A percentile compares a stretch with the other conserved stretches of the same genome.
These are phyloP conservation scores for Thymallus thymallus DNA, from an alignment of 2,113 vertebrate species.

Conservation along the genomic window DNA sequence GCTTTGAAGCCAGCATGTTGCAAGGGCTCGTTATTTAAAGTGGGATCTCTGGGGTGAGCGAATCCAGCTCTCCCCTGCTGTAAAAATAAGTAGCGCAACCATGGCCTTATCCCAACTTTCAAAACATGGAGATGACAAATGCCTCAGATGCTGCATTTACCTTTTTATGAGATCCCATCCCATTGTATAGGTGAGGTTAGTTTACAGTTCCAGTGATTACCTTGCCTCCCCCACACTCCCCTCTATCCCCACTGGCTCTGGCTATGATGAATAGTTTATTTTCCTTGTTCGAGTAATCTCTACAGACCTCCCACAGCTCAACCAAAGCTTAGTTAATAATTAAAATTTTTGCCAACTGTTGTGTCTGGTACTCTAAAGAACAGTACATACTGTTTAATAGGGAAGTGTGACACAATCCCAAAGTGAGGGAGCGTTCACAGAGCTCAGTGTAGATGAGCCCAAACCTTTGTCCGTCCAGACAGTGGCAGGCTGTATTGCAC, in stretches of 20 bases:
- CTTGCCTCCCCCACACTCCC: not conserved
- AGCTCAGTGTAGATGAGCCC: conserved; percentile 2
- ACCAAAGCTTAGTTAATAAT: not conserved
- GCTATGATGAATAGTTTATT: conserved; percentile 20
- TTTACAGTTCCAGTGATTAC: conserved; percentile 12
- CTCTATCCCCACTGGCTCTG: no score
- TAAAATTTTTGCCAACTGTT: conserved; percentile 10
- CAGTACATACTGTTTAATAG: not conserved
- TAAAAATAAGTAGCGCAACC: conserved; percentile 10
- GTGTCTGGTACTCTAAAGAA: conserved; percentile 25
- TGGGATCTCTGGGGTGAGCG: conserved; percentile 5
- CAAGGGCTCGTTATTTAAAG: not conserved
- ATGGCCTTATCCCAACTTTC: not conserved
- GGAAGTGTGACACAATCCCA: conserved; percentile 23
- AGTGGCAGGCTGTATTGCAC: conserved; percentile 17
- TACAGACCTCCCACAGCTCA: not conserved
- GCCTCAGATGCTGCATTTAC: conserved; percentile 1
- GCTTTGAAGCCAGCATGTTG: conserved; percentile 13
- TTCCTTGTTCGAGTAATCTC: not conserved
- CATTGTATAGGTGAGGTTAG: not conserved
- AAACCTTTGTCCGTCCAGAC: conserved; percentile 10
- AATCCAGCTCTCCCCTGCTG: not conserved
- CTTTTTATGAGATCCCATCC: not conserved
- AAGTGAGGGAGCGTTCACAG: not conserved
- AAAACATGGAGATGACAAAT: conserved; percentile 16